Base-by-base conservation (phyloP, 2,797 vertebrate species). In the Pseudocheirus occidentalis region DNA sequence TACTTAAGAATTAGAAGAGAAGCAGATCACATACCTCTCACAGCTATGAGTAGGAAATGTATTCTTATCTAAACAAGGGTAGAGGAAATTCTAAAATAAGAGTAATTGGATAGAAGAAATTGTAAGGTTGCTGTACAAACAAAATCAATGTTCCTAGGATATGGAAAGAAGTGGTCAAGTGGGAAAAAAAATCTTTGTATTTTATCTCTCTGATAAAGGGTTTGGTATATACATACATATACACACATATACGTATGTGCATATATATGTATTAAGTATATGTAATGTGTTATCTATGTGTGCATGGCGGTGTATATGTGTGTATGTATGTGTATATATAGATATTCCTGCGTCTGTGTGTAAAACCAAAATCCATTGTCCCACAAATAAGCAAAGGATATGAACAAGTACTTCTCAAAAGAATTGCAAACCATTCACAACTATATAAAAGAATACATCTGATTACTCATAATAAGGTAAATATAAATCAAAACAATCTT, bases 231-330 rank as follows among this genome's bases (percentile, higher is more conserved):
- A 66, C 14, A 18, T n/a, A 66, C 0, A 27, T 56, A 56, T 56
- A 66, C 31, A 66, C 59, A 16, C 10, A 4, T 59, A 13, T 34
- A 66, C 31, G 1, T n/a, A n/a, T 66, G 10, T 18, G 2, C 5
- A 18, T n/a, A 66, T 16, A n/a, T n/a, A 66, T 27, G 27, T 57
- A 57, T n/a, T 58, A 59, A 59, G 5, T 6, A 66, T 66, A 66
- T 66, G 11, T 28, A 57, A 28, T 57, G 28, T 66, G 34, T 66
- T n/a, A 34, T 13, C 34, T n/a, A 34, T 66, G 5, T n/a, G 5
- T n/a, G 1, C 18, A 1, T 66, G 13, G 6, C 16, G 1, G n/a
- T n/a, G 4, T 16, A 66, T n/a, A 66, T 57, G 10, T 28, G 0
- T 57, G 9, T 28, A 10, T 28, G 9, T 58, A 5, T 66, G 1